Percentiles rank a stretch among this genome's conserved stretches.
Evolutionary conservation across 35 echinoderm and acorn worm genomes (phyloP).

Genomic region (Apostichopus californicus): DNA sequence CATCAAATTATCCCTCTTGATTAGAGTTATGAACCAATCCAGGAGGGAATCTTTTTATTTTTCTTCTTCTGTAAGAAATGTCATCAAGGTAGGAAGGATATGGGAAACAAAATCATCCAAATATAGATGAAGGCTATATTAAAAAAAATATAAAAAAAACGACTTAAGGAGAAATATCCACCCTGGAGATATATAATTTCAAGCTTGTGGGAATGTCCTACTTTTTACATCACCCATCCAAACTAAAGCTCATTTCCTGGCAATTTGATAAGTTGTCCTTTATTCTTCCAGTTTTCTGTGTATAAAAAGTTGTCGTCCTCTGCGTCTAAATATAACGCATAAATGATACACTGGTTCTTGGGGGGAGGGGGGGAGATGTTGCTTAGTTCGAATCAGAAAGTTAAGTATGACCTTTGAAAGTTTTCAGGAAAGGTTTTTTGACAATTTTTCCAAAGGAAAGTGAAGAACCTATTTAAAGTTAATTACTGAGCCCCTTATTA

Average conservation of each 20-base stretch:
- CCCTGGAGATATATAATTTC: background rate
- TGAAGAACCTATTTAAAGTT: too few species aligned
- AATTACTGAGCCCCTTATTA: too few species aligned
- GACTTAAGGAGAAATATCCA: background rate
- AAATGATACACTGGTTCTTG: too few species aligned
- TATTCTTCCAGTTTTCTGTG: too few species aligned
- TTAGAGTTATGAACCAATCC: background rate
- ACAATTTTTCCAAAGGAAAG: too few species aligned
- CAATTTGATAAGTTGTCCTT: background rate
- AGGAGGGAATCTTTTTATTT: background rate
- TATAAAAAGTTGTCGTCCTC: too few species aligned
- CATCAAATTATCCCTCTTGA: background rate
- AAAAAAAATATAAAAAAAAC: too few species aligned
- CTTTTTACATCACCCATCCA: background rate
- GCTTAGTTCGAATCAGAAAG: too few species aligned
- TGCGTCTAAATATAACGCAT: too few species aligned
- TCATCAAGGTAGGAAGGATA: background rate
- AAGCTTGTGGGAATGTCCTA: background rate
- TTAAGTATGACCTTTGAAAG: too few species aligned
- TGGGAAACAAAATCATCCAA: background rate
- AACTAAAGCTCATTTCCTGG: background rate
- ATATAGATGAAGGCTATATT: background rate
- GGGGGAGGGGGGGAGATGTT: too few species aligned
- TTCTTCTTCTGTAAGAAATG: background rate
- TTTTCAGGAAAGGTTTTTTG: too few species aligned